These are phyloP conservation scores for Beroe forskalii DNA, from an alignment of 37 sponge, comb jelly and placozoan genomes.

Conservation along the genomic window DNA sequence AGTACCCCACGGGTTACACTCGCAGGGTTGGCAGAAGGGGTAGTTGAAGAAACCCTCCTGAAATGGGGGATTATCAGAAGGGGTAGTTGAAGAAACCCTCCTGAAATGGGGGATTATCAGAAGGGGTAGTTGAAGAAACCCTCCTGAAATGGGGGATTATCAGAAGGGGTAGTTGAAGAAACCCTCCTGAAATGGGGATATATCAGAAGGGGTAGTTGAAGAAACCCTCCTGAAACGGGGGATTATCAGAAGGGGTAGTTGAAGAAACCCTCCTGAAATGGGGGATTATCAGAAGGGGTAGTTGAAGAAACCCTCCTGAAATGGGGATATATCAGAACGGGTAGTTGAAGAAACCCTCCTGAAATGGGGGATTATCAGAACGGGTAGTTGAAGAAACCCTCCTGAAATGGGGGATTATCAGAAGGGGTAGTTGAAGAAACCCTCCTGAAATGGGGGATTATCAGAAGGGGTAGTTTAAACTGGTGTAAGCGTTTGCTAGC, in stretches of 20 bases:
- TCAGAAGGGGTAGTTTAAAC: too few species aligned
- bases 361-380: background rate
- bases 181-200: slow-evolving; percentile 1
- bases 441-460: background rate
- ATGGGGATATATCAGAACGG: background rate
- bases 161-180: slow-evolving; percentile 61
- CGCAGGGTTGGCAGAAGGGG: slow-evolving; percentile 53
- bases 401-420: background rate
- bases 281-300: slow-evolving; percentile 7
- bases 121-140: slow-evolving; percentile 60
- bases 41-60: slow-evolving; percentile 61
- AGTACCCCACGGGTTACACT: slow-evolving; percentile 64
- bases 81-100: slow-evolving; percentile 61
- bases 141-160: background rate
- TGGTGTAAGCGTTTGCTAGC: too few species aligned
- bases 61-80: background rate
- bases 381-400: slow-evolving; percentile 45
- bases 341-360: slow-evolving; percentile 50
- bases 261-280: slow-evolving; percentile 35
- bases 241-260: slow-evolving; percentile 21
- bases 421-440: slow-evolving; percentile 51
- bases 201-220: slow-evolving; percentile 32
- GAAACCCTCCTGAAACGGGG: slow-evolving; percentile 12
- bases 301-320: slow-evolving; percentile 43
- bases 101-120: background rate